A percentile compares a stretch with the other conserved stretches of the same genome.
Conservation (phyloP, 2,113 vertebrate genomes). For the Sakesphorus luctuosus region DNA sequence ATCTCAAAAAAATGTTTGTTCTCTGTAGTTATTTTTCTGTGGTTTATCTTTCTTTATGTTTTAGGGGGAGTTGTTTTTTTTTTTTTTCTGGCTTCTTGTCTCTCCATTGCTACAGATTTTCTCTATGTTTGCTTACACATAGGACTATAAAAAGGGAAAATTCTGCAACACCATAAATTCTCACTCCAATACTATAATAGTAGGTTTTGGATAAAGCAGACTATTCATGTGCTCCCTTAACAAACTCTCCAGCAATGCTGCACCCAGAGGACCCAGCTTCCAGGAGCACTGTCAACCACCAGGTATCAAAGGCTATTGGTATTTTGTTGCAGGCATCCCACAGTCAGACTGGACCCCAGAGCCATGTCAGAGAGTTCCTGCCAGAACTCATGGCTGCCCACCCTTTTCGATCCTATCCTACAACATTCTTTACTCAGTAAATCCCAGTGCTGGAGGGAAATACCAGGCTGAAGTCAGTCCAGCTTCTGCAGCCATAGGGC, state of each 20-base stretch:
- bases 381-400: not conserved
- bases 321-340: not conserved
- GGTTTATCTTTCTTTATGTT: not conserved
- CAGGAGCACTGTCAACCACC: rapidly evolving
- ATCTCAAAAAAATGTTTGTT: not conserved
- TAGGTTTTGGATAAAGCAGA: not conserved
- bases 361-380: rapidly evolving
- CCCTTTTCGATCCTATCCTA: not conserved
- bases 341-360: not conserved
- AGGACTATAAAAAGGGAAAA: not conserved
- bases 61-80: no score
- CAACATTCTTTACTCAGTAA: not conserved
- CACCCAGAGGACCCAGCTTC: not conserved
- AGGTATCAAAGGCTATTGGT: rapidly evolving
- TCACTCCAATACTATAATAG: not conserved
- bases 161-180: not conserved
- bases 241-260: not conserved
- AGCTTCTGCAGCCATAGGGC: not conserved
- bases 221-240: not conserved
- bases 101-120: not conserved
- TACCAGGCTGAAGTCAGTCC: not conserved
- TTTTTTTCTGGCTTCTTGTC: not conserved
- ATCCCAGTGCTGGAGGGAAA: not conserved
- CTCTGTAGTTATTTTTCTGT: not conserved
- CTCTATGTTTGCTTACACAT: rapidly evolving